phyloP scores from a whole-genome alignment of 2,888 invertebrate species.

The Didymodactylos carnosus region DNA sequence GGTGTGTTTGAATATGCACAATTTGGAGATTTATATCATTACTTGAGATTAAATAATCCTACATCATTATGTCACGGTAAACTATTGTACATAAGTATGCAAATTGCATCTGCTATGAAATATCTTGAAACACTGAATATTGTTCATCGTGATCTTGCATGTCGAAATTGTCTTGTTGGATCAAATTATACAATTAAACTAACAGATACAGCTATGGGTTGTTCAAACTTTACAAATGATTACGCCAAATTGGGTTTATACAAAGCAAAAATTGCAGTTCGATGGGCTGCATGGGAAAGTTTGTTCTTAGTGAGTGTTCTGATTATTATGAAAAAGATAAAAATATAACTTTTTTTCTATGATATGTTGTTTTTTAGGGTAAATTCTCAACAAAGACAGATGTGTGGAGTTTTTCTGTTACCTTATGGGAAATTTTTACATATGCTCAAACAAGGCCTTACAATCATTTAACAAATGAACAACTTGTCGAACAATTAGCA shows the following conservation, averaged over 20 bases:
- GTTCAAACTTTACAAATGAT: constrained; percentile 65
- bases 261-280: constrained; percentile 55
- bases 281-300: constrained; percentile 77
- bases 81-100: not conserved
- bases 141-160: constrained; percentile 89
- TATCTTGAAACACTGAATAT: constrained; percentile 98
- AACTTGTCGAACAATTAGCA: constrained; percentile 42
- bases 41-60: not conserved
- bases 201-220: not conserved
- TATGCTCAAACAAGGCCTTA: constrained; percentile 57
- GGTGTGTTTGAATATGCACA: not conserved
- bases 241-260: constrained; percentile 61
- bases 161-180: constrained; percentile 69
- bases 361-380: no score
- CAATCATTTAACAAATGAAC: constrained; percentile 51
- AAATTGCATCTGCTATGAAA: constrained; percentile 84
- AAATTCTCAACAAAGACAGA: constrained; percentile 68
- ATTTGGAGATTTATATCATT: not conserved
- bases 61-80: not conserved
- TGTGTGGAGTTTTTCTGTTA: constrained; percentile 73
- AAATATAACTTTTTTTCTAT: not conserved
- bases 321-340: no score
- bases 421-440: constrained; percentile 63
- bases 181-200: not conserved
- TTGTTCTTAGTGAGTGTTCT: constrained; percentile 41